phyloP scores from a whole-genome alignment of 2,888 invertebrate species.

The Parnassius smintheus region DNA sequence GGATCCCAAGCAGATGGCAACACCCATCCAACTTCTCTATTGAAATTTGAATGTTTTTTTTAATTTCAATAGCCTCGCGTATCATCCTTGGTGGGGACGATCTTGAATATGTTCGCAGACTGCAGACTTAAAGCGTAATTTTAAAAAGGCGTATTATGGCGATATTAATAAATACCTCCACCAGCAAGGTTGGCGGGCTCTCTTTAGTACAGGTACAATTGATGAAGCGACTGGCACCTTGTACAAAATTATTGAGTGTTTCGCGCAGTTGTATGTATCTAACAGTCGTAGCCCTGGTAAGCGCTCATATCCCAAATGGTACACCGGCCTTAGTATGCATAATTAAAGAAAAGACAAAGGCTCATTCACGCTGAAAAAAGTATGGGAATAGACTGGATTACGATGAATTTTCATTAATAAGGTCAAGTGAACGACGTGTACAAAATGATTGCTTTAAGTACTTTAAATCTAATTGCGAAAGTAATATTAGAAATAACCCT shows the following conservation, averaged over 20 bases:
- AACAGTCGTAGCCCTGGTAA: background rate
- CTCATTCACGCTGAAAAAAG: background rate
- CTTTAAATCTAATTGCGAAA: background rate
- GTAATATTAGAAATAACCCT: background rate
- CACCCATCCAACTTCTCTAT: too few species aligned
- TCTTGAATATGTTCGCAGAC: too few species aligned
- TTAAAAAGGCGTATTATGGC: background rate
- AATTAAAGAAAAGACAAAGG: background rate
- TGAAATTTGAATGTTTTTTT: too few species aligned
- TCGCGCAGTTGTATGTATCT: background rate
- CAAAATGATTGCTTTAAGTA: background rate
- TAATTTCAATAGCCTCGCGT: too few species aligned
- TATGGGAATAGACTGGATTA: background rate
- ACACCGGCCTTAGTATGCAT: background rate
- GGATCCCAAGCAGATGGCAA: too few species aligned
- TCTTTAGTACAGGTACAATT: background rate
- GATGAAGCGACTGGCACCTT: background rate
- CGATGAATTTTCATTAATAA: background rate
- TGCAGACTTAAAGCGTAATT: background rate
- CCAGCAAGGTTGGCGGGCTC: background rate
- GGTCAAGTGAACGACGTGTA: background rate
- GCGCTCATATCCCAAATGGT: conserved; percentile 1
- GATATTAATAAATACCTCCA: background rate
- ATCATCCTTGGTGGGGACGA: too few species aligned
- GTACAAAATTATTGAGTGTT: background rate